Evolutionary conservation across 2,113 vertebrate genomes (phyloP), one percentile per base, ranked within the genome.

Genomic region (Tenebrosternarchus preto): DNA sequence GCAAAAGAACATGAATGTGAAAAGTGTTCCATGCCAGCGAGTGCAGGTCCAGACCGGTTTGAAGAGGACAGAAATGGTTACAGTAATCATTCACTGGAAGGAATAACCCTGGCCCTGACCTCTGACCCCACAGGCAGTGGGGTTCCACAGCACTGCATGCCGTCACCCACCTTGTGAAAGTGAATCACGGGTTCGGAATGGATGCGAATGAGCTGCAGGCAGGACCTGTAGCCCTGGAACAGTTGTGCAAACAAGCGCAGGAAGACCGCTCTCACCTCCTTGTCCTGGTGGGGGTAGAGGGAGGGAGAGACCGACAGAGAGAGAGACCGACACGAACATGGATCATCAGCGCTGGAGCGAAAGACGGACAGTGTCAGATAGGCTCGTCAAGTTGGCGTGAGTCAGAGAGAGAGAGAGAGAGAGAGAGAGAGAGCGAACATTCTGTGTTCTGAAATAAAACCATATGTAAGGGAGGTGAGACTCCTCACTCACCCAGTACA

Each of bases 181-280:
- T 98, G 96, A 90, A 99, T 99, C 82, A 99, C 96, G 12, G 98
- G 96, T 86, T 99, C 96, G 61, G 96, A 94, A 86, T 99, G 98
- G 85, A 98, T 99, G 82, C 98, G 95, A 88, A 99, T 99, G 83
- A 99, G 95, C 89, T 99, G 98, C 84, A 99, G 93, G 85, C 98
- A 99, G 0, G 98, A 99, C 56, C 98, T 94, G 88, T 99, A 99
- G 77, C 98, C 98, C 90, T 99, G 97, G 89, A 99, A 98, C 88
- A 99, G 95, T 86, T 98, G 98, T 78, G 97, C 96, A 92, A 99
- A 99, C 74, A 99, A 92, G 87, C 96, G 92, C 86, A 99, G 96
- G 89, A 99, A 99, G 89, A 99, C 94, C 4, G 96, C 95, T 84
- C 98, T 88, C 76, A 98, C 95, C 87, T 98, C 98, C 92, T 99